These are phyloP conservation scores for Paratilapia polleni DNA, from an alignment of 2,113 vertebrate genomes.

Conservation along the genomic window DNA sequence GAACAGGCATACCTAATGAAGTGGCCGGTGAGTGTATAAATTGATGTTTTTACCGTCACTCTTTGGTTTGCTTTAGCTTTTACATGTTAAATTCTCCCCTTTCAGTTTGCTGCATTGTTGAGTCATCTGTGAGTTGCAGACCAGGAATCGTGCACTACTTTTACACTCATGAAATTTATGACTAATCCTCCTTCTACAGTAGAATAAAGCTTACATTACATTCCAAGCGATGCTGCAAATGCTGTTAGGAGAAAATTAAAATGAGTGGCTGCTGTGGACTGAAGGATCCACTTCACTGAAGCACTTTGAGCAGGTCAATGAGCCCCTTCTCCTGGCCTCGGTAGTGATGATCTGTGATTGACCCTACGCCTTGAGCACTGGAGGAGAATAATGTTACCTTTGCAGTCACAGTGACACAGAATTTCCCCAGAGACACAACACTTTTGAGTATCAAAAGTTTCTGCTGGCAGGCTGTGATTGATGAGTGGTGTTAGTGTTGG, in stretches of 20 bases:
- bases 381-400: background rate
- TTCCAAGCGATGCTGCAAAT: background rate
- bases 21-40: background rate
- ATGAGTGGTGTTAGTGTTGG: background rate
- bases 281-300: background rate
- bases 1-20: background rate
- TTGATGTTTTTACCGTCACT: background rate
- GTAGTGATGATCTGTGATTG: conserved; percentile 4
- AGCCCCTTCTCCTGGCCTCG: background rate
- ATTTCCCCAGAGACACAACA: background rate
- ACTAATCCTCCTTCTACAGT: background rate
- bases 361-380: background rate
- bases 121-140: background rate
- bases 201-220: background rate
- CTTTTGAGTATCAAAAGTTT: background rate
- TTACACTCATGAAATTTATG: background rate
- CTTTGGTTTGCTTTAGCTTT: background rate
- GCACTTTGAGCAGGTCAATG: background rate
- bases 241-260: background rate
- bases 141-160: background rate
- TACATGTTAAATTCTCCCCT: background rate
- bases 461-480: background rate
- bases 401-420: background rate
- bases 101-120: background rate
- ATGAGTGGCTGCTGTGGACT: background rate